phyloP scores from a whole-genome alignment of 2,113 vertebrate genomes.

The Chloropsis cyanopogon region DNA sequence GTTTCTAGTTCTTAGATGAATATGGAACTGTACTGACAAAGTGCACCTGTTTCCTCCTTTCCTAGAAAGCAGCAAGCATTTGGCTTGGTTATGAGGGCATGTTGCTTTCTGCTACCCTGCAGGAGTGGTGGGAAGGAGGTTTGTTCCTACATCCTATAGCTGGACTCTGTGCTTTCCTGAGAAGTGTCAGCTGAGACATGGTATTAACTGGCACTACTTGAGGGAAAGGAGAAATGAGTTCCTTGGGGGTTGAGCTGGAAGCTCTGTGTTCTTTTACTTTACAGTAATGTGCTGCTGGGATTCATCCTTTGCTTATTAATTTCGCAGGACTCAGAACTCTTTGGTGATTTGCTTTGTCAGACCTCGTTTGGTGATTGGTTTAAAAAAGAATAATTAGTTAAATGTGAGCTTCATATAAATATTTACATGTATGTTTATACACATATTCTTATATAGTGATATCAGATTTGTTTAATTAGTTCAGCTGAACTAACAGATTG shows the following conservation, averaged over 20 bases:
- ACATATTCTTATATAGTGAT: neutral
- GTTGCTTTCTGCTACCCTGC: neutral
- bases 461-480: neutral
- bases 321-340: neutral
- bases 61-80: neutral
- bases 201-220: neutral
- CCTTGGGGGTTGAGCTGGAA: neutral
- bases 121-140: neutral
- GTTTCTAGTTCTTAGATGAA: neutral
- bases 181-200: neutral
- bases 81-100: rapidly evolving
- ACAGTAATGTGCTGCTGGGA: neutral
- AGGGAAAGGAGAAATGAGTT: neutral
- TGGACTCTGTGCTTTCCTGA: neutral
- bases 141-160: neutral
- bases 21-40: neutral
- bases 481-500: neutral
- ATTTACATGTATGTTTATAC: neutral
- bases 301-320: neutral
- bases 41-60: rapidly evolving
- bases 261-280: neutral
- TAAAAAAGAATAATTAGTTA: neutral
- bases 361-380: neutral
- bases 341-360: neutral
- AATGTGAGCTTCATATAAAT: neutral